phyloP scores from a whole-genome alignment of 2,113 vertebrate species.

The Dicaeum eximium region DNA sequence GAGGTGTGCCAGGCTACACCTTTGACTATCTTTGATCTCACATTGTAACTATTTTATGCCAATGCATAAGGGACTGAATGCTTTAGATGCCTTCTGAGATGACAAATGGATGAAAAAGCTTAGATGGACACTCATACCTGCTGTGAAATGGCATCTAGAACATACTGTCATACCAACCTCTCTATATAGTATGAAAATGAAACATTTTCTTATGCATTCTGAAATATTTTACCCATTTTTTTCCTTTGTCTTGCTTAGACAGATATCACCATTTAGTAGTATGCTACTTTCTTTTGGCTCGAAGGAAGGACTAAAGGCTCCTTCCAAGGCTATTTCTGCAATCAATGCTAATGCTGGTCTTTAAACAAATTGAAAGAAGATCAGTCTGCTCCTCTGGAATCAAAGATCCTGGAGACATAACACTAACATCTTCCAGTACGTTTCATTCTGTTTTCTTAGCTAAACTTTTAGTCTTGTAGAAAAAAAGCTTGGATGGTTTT shows the following conservation, averaged over 20 bases:
- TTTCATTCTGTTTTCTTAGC: conserved; percentile 26
- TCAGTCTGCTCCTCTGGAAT: conserved; percentile 18
- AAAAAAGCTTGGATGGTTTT: neutral
- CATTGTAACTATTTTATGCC: neutral
- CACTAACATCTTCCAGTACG: conserved; percentile 22
- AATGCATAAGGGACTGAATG: neutral
- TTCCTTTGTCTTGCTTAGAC: neutral
- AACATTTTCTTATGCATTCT: neutral
- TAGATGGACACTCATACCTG: neutral
- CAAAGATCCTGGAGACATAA: conserved; percentile 47
- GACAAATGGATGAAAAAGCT: neutral
- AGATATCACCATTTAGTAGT: neutral
- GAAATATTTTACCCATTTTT: neutral
- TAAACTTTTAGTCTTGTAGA: conserved; percentile 27
- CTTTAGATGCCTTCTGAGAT: neutral
- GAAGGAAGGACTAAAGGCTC: conserved; percentile 5
- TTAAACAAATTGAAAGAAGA: conserved; percentile 57
- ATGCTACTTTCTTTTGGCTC: neutral
- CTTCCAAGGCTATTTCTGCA: neutral
- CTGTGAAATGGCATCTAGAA: neutral
- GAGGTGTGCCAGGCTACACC: neutral
- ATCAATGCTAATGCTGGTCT: conserved; percentile 55
- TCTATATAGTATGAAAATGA: neutral
- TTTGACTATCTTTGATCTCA: neutral
- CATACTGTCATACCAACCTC: neutral